Evolutionary conservation across 2,888 invertebrate genomes (phyloP).

Genomic region (Xanthorhoe designata): DNA sequence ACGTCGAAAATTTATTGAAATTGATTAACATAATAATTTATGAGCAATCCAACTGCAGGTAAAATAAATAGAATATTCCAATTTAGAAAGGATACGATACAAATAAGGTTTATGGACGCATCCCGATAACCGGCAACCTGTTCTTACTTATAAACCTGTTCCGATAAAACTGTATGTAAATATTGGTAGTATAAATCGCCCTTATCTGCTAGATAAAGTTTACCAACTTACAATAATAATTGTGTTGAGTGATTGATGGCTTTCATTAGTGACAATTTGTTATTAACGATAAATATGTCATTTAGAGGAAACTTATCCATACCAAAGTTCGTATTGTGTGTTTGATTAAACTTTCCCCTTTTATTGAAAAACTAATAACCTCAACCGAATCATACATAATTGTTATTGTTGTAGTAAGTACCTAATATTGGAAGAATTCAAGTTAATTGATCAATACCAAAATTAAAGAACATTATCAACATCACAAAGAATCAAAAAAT

Average conservation of each 20-base stretch:
- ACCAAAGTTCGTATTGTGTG: neutral
- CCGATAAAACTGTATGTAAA: constrained; percentile 80
- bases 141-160: constrained; percentile 75
- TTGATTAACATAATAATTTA: constrained; percentile 64
- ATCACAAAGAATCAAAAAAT: constrained; percentile 33
- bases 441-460: neutral
- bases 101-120: constrained; percentile 79
- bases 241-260: constrained; percentile 54
- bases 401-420: constrained; percentile 11
- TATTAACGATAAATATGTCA: constrained; percentile 36
- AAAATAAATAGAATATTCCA: constrained; percentile 75
- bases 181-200: constrained; percentile 75
- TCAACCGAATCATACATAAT: neutral
- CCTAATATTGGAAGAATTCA: neutral
- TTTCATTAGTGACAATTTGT: constrained; percentile 40
- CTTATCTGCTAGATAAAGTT: constrained; percentile 65
- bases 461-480: constrained; percentile 22
- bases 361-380: neutral
- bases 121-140: constrained; percentile 75
- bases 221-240: constrained; percentile 54
- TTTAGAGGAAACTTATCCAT: constrained; percentile 21
- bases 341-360: neutral
- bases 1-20: constrained; percentile 59
- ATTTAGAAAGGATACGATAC: constrained; percentile 74
- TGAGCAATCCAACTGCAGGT: constrained; percentile 59